Conservation (phyloP, 1,140 invertebrate species). For the Pseudomyrmex sp. region DNA sequence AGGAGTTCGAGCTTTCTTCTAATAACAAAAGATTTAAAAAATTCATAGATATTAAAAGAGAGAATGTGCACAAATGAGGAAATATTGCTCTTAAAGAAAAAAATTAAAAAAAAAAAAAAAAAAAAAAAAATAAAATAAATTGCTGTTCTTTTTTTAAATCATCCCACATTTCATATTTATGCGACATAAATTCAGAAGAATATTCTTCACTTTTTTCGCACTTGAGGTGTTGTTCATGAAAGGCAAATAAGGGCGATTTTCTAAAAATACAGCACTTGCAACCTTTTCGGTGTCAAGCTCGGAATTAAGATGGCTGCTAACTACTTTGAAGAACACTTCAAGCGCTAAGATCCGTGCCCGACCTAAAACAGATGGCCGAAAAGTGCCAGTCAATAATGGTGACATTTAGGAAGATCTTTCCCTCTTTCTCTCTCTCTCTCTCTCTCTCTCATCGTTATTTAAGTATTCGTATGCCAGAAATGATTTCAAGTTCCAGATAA, state of each 20-base stretch:
- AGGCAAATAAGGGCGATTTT: slow-evolving; percentile 17
- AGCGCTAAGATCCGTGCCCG: slow-evolving; percentile 10
- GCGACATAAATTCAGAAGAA: background rate
- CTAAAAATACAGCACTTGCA: slow-evolving; percentile 19
- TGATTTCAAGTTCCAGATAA: slow-evolving; percentile 30
- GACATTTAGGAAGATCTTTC: slow-evolving; percentile 36
- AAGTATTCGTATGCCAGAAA: slow-evolving; percentile 16
- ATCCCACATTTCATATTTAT: slow-evolving; percentile 15
- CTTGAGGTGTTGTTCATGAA: slow-evolving; percentile 2
- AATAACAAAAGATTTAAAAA: background rate
- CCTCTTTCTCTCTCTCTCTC: too few relatives aligned
- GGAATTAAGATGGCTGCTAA: slow-evolving; percentile 5
- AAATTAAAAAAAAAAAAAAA: background rate
- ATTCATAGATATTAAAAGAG: background rate
- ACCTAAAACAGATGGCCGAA: slow-evolving; percentile 38
- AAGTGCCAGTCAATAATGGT: slow-evolving; percentile 24
- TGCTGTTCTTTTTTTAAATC: background rate
- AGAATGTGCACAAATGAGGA: background rate
- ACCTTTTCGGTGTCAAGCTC: slow-evolving; percentile 23
- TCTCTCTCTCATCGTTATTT: slow-evolving; percentile 16
- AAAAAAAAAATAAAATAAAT: background rate
- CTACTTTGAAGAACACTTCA: slow-evolving; percentile 1
- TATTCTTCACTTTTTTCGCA: slow-evolving; percentile 3
- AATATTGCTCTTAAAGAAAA: background rate
- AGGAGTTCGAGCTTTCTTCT: background rate